phyloP scores from a whole-genome alignment of 2,113 vertebrate species.

The Mandrillus leucophaeus region DNA sequence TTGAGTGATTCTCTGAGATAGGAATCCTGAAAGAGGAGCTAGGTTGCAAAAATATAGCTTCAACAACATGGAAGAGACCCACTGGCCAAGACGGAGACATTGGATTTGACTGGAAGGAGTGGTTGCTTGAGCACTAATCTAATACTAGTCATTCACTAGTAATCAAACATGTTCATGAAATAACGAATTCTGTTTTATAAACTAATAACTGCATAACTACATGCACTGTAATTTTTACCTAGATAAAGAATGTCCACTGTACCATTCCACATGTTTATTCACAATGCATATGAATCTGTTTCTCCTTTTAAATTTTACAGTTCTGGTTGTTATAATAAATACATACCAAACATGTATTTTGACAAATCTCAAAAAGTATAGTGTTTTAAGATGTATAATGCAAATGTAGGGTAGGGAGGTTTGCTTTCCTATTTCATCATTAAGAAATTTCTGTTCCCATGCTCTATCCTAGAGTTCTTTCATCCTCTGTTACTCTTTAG shows the following conservation, averaged over 20 bases:
- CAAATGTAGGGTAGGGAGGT: fast-evolving
- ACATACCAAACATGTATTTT: not conserved
- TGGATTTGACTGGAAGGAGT: not conserved
- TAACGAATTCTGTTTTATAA: not conserved
- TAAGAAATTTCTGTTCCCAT: not conserved
- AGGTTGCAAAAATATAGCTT: not conserved
- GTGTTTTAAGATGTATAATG: not conserved
- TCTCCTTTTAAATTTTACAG: not conserved
- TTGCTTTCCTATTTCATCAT: not conserved
- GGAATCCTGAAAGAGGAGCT: not conserved
- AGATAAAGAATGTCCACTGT: not conserved
- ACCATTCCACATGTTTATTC: not conserved
- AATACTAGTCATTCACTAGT: not conserved
- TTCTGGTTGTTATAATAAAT: not conserved
- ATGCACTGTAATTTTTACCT: not conserved
- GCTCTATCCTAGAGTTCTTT: not conserved
- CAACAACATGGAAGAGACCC: not conserved
- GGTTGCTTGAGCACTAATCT: not conserved
- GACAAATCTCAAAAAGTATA: not conserved
- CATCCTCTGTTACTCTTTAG: not conserved
- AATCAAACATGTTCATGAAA: not conserved
- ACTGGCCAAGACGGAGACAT: not conserved
- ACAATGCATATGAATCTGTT: not conserved
- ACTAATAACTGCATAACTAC: not conserved
- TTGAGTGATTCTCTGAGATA: not conserved